Conservation (phyloP, 2,113 vertebrate genomes). For the Istiophorus platypterus region DNA sequence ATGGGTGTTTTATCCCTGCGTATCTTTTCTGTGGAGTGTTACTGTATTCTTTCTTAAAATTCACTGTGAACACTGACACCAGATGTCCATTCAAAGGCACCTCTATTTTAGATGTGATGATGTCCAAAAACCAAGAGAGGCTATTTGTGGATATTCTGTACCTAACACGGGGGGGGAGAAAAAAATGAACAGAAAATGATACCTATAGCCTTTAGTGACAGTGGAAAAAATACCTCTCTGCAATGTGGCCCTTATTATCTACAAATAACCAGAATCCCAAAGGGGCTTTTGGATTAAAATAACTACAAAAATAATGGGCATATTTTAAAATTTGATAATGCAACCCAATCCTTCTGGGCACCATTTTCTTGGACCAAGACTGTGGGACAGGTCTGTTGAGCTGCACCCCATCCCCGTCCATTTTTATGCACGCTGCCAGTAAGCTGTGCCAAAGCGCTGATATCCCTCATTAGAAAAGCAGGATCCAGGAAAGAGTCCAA, state of each 20-base stretch:
- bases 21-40: slow-evolving; percentile 39
- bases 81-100: slow-evolving; percentile 56
- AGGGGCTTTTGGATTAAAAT: slow-evolving; percentile 77
- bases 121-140: slow-evolving; percentile 60
- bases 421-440: slow-evolving; percentile 79
- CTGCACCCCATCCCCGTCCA: slow-evolving; percentile 72
- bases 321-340: slow-evolving; percentile 81
- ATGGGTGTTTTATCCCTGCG: slow-evolving; percentile 53
- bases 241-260: slow-evolving; percentile 66
- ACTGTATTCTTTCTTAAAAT: slow-evolving; percentile 45
- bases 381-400: slow-evolving; percentile 70
- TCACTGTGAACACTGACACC: slow-evolving; percentile 36
- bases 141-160: slow-evolving; percentile 52
- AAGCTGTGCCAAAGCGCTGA: slow-evolving; percentile 81
- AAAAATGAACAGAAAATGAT: slow-evolving; percentile 52
- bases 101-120: slow-evolving; percentile 50
- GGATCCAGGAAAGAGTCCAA: slow-evolving; percentile 81
- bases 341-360: slow-evolving; percentile 76
- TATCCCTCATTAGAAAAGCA: slow-evolving; percentile 83
- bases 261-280: slow-evolving; percentile 65
- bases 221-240: slow-evolving; percentile 55
- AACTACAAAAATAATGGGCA: slow-evolving; percentile 71
- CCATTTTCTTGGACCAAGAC: slow-evolving; percentile 69
- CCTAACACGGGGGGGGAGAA: slow-evolving; percentile 7
- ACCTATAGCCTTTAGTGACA: slow-evolving; percentile 57